These are phyloP conservation scores for Odocoileus hemionus DNA, from an alignment of 2,113 vertebrate species.

Conservation along the genomic window DNA sequence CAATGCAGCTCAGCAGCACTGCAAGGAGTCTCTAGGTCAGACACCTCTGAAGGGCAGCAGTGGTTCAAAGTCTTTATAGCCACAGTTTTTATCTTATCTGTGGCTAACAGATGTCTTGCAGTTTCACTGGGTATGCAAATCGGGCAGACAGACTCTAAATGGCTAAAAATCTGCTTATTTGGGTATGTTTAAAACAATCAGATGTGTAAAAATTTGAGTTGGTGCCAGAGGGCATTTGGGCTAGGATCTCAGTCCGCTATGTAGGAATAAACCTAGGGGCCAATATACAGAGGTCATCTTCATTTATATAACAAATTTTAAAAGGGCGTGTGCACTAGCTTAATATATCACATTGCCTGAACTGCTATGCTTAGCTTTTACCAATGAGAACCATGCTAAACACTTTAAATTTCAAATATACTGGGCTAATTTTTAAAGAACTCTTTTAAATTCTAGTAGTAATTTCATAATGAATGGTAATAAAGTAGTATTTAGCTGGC, in stretches of 20 bases:
- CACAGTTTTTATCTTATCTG: conserved; percentile 37
- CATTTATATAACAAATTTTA: conserved; percentile 7
- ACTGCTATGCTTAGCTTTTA: not conserved
- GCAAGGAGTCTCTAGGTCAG: not conserved
- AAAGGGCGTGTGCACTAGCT: not conserved
- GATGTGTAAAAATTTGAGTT: conserved; percentile 15
- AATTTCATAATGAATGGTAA: not conserved
- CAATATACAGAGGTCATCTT: not conserved
- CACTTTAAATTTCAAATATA: conserved; percentile 22
- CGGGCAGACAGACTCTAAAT: not conserved
- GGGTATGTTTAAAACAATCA: not conserved
- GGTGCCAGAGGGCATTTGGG: conserved; percentile 7
- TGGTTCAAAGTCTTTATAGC: not conserved
- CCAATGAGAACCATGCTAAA: not conserved
- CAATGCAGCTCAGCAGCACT: not conserved
- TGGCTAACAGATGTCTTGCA: conserved; percentile 28
- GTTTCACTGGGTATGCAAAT: conserved; percentile 16
- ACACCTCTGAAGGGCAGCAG: not conserved
- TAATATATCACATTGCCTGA: not conserved
- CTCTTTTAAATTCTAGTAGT: not conserved
- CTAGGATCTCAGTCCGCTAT: not conserved
- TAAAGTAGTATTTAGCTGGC: not conserved
- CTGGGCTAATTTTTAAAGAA: not conserved
- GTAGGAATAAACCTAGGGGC: not conserved
- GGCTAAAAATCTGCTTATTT: conserved; percentile 24